phyloP scores from a whole-genome alignment of 2,888 invertebrate genomes.

The Lasioglossum lativentre region DNA sequence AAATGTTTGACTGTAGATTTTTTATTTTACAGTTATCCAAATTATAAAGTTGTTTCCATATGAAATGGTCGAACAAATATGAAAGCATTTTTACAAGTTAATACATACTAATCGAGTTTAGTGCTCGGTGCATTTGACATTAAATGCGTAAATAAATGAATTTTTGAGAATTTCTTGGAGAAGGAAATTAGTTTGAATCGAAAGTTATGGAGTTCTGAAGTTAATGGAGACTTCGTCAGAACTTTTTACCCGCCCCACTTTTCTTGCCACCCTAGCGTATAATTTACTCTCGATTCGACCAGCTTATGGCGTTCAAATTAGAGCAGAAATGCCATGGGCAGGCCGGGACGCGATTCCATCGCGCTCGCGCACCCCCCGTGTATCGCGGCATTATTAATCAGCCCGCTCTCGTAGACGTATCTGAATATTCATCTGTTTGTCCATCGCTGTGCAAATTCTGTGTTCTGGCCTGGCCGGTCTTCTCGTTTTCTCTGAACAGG shows the following conservation, averaged over 20 bases:
- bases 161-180: not conserved
- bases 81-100: no score
- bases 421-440: conserved; percentile 55
- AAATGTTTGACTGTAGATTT: no score
- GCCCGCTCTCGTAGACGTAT: conserved; percentile 10
- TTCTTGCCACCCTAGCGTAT: not conserved
- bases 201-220: not conserved
- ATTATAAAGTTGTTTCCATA: not conserved
- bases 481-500: conserved; percentile 52
- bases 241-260: not conserved
- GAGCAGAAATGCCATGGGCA: conserved; percentile 31
- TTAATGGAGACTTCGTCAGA: not conserved
- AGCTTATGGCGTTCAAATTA: conserved; percentile 18
- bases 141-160: not conserved
- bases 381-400: conserved; percentile 46
- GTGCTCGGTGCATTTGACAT: no score
- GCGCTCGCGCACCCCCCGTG: not conserved
- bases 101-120: not conserved
- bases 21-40: not conserved
- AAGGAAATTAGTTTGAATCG: not conserved
- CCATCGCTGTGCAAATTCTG: conserved; percentile 50
- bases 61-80: no score
- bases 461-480: conserved; percentile 31
- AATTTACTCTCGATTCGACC: not conserved
- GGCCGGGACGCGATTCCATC: not conserved